Percentiles rank a stretch among this genome's conserved stretches.
These are phyloP conservation scores for Galleria mellonella DNA, from an alignment of 1,140 invertebrate species.

Conservation along the genomic window DNA sequence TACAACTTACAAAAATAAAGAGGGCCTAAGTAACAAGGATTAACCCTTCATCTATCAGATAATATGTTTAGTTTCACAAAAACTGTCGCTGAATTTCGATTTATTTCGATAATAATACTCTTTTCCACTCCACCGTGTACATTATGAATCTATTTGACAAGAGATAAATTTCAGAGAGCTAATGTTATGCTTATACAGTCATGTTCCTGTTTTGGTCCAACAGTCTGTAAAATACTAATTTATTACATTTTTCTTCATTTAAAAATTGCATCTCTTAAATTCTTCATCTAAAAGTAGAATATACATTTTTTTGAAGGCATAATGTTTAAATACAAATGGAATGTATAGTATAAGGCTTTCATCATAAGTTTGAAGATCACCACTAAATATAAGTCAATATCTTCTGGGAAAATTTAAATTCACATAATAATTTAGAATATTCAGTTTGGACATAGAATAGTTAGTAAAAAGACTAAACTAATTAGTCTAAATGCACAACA, in stretches of 20 bases:
- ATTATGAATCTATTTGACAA: background rate
- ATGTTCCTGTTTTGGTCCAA: constrained; percentile 55
- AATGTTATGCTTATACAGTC: constrained; percentile 21
- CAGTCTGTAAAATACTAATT: constrained; percentile 26
- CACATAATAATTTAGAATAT: too few species aligned
- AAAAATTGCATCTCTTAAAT: constrained; percentile 19
- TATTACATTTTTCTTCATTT: constrained; percentile 13
- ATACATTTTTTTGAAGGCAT: constrained; percentile 54
- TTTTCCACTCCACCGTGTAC: background rate
- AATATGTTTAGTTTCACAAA: too few species aligned
- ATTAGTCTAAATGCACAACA: too few species aligned
- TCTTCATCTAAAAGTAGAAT: constrained; percentile 26
- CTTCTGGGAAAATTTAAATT: background rate
- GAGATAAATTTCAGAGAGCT: constrained; percentile 41
- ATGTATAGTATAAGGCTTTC: constrained; percentile 65
- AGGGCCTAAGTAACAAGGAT: too few species aligned
- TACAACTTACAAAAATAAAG: too few species aligned
- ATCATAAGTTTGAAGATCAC: constrained; percentile 49
- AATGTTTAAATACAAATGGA: constrained; percentile 62
- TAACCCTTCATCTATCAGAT: too few species aligned
- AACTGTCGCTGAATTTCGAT: too few species aligned
- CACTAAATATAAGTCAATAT: constrained; percentile 12
- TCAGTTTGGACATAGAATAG: too few species aligned
- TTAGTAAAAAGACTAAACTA: too few species aligned
- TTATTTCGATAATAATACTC: too few species aligned